phyloP scores from a whole-genome alignment of 2,113 vertebrate genomes.

The Pelmatolapia mariae region DNA sequence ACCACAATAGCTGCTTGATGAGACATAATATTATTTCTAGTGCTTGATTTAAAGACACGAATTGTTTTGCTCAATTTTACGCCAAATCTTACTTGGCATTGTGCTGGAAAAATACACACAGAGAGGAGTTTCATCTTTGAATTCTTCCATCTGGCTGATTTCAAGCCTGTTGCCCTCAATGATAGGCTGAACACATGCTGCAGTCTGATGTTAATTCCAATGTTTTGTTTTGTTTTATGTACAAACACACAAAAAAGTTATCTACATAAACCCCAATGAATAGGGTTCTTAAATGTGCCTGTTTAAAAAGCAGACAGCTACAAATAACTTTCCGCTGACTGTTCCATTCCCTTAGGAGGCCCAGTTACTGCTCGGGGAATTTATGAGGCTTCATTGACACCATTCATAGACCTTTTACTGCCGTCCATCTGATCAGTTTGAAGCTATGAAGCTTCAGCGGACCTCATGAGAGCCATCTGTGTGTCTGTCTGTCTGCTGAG shows the following conservation, averaged over 20 bases:
- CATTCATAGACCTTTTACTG: constrained; percentile 46
- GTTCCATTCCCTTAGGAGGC: constrained; percentile 5
- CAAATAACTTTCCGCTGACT: constrained; percentile 24
- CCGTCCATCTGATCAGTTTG: neutral
- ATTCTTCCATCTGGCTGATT: neutral
- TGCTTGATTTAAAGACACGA: neutral
- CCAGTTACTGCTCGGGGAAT: constrained; percentile 31
- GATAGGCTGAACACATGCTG: neutral
- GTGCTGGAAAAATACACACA: neutral
- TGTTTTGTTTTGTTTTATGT: neutral
- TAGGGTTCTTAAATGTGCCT: neutral
- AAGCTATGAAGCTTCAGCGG: neutral
- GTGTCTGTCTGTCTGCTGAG: neutral
- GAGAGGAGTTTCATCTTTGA: neutral
- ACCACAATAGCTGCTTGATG: neutral
- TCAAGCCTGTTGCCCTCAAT: neutral
- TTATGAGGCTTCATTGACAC: constrained; percentile 47
- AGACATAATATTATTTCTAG: neutral
- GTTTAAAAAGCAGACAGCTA: constrained; percentile 23
- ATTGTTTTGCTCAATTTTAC: neutral
- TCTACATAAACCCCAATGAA: neutral
- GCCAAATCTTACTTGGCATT: neutral
- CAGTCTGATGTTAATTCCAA: neutral
- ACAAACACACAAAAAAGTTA: neutral
- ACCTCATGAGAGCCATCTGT: constrained; percentile 3